phyloP scores from a whole-genome alignment of 2,888 invertebrate species.

The Calameuta pallipes region DNA sequence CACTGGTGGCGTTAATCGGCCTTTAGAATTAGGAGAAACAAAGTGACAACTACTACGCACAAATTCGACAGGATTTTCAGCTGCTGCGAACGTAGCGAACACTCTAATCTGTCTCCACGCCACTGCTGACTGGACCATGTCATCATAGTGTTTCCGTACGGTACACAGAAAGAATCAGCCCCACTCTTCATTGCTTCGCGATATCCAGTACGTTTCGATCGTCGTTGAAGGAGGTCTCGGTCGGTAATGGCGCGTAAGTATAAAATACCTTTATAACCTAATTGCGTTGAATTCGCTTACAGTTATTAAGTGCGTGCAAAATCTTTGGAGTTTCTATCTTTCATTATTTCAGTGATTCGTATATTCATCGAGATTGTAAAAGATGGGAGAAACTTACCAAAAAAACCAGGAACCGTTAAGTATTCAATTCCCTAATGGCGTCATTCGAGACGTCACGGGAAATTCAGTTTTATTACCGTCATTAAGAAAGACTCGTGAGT shows the following conservation, averaged over 20 bases:
- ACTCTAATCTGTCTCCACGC: not conserved
- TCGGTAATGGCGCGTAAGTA: not conserved
- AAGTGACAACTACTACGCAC: not conserved
- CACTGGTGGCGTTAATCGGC: not conserved
- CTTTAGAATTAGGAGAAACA: not conserved
- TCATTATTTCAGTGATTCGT: not conserved
- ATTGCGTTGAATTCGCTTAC: not conserved
- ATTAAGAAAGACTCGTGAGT: not conserved
- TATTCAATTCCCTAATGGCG: not conserved
- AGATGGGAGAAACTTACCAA: not conserved
- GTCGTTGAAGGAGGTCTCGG: not conserved
- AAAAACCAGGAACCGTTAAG: not conserved
- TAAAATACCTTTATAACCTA: not conserved
- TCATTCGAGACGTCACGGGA: not conserved
- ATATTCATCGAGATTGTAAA: not conserved
- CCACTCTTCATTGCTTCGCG: not conserved
- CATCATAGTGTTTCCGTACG: not conserved
- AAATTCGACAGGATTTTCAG: not conserved
- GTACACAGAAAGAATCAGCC: not conserved
- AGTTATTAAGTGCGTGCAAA: not conserved
- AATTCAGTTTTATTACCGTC: not conserved
- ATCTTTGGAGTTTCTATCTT: not conserved
- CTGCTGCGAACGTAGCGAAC: not conserved
- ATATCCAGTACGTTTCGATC: not conserved
- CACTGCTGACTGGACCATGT: slow-evolving; percentile 1